These are phyloP conservation scores for Neoaliturus tenellus DNA, from an alignment of 2,888 invertebrate species.

Conservation along the genomic window DNA sequence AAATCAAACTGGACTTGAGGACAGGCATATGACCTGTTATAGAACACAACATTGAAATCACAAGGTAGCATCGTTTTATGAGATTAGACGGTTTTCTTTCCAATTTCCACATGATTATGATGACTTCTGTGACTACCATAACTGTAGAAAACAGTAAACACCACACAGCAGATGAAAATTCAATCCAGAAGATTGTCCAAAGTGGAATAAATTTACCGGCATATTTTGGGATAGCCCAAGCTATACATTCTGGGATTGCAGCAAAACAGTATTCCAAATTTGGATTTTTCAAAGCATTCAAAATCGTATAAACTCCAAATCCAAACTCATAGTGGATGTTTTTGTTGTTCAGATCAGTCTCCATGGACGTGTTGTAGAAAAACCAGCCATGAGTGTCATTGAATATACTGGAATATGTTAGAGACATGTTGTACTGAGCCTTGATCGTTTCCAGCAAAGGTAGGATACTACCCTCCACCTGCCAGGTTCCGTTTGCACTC, in stretches of 20 bases:
- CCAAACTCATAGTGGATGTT: constrained; percentile 40
- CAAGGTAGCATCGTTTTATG: not conserved
- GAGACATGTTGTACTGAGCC: constrained; percentile 25
- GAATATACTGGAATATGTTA: not conserved
- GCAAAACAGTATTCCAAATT: constrained; percentile 35
- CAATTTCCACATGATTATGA: not conserved
- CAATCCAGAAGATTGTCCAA: constrained; percentile 32
- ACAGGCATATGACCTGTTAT: not conserved
- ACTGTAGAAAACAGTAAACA: not conserved
- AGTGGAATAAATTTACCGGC: constrained; percentile 16
- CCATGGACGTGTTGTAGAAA: constrained; percentile 30
- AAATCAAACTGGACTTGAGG: constrained; percentile 2
- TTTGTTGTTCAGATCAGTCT: not conserved
- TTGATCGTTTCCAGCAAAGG: constrained; percentile 19
- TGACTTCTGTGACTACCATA: not conserved
- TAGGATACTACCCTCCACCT: not conserved
- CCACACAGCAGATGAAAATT: constrained; percentile 32
- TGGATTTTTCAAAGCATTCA: constrained; percentile 9
- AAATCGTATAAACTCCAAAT: constrained; percentile 34
- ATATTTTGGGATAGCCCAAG: constrained; percentile 27
- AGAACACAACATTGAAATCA: constrained; percentile 18
- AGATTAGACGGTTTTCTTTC: not conserved
- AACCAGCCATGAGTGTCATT: constrained; percentile 44
- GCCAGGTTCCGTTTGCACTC: not conserved
- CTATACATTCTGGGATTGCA: constrained; percentile 42